Base-by-base conservation (phyloP, 2,888 invertebrate genomes). In the Ectropis crepuscularia region DNA sequence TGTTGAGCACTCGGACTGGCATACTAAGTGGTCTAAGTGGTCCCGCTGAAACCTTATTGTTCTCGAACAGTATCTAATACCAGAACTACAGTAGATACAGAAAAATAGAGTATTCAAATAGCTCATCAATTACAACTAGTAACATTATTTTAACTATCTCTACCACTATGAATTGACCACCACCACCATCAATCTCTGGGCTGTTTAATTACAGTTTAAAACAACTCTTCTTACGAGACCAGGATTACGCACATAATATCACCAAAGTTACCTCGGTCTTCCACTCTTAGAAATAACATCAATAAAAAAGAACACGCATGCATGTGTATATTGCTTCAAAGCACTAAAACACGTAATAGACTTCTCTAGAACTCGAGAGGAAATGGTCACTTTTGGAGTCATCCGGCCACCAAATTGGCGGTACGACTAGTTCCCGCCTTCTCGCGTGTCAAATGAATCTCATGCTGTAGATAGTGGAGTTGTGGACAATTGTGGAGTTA, bases 351-450 rank as follows among this genome's bases (percentile, higher is more conserved):
- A 43, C 46, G 38, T 70, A 65, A 68, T 47, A 50, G 63, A 73
- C 65, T 75, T 69, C 68, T 69, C 70, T 72, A 73, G 71, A 71
- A 61, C 68, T 63, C 69, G 70, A 76, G 69, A 87, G 88, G 88
- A 88, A 87, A 83, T 84, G 76, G 83, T 81, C 83, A 85, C 83
- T 85, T 86, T 82, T 80, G 74, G 77, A 78, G 71, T 69, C 82
- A 83, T 86, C 86, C 84, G 82, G 82, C 70, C 68, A 65, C 75
- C 80, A 84, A 87, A 86, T 87, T 86, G 85, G 82, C 77, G 81
- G 76, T 67, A 73, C 69, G 74, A 74, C 75, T 75, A 71, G 74
- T 72, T 67, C 67, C 65, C 76, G 74, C 74, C 75, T 80, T 70
- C 63, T 76, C 73, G 70, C 73, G 76, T 75, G 76, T 72, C 67